A percentile compares a stretch with the other conserved stretches of the same genome.
phyloP scores from a whole-genome alignment of 2,113 vertebrate genomes.

The Felis chaus region DNA sequence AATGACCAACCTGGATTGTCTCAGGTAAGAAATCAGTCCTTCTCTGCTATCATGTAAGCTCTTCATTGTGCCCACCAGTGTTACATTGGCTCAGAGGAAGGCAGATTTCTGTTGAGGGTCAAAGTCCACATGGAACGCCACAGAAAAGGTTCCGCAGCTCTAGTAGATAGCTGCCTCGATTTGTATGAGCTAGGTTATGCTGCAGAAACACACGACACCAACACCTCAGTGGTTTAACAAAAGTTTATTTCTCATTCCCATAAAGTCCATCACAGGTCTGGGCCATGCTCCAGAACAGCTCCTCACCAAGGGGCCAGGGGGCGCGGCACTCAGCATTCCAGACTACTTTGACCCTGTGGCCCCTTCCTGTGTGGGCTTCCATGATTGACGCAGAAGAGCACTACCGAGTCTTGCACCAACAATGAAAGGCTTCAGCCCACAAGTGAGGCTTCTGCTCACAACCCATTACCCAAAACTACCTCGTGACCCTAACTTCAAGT shows the following conservation, averaged over 20 bases:
- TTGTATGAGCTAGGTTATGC: background rate
- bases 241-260: background rate
- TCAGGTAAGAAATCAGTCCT: background rate
- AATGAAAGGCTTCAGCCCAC: background rate
- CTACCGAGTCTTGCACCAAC: background rate
- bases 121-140: background rate
- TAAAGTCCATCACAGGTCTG: background rate
- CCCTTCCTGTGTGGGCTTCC: background rate
- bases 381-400: background rate
- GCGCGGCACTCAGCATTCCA: background rate
- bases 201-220: background rate
- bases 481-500: background rate
- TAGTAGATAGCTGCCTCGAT: background rate
- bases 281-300: background rate
- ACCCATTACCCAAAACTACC: background rate
- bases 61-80: background rate
- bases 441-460: background rate
- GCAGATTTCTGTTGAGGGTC: background rate
- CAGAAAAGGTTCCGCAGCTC: background rate
- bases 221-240: background rate
- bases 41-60: background rate
- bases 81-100: background rate
- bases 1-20: background rate
- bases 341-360: background rate
- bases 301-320: too few relatives aligned